Conservation (phyloP, 2,888 invertebrate species). For the Sthenelais limicola region DNA sequence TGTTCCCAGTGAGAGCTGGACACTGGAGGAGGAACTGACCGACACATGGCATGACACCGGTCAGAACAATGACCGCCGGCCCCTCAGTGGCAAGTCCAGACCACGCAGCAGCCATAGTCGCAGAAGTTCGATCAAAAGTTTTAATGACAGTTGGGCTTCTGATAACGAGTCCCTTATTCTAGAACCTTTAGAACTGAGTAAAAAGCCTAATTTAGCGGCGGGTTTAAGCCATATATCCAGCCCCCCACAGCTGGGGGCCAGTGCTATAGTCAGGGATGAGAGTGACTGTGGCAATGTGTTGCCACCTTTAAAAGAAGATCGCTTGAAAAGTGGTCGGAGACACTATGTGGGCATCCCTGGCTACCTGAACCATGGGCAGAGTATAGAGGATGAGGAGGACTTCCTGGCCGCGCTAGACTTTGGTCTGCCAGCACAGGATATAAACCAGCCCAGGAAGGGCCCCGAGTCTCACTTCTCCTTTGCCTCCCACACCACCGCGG, state of each 20-base stretch:
- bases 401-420: slow-evolving; percentile 62
- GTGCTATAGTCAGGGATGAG: slow-evolving; percentile 1
- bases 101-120: background rate
- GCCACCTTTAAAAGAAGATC: slow-evolving; percentile 7
- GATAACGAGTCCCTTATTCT: slow-evolving; percentile 54
- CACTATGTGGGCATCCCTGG: background rate
- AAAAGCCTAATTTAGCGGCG: slow-evolving; percentile 46
- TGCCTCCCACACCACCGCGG: background rate
- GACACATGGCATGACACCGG: background rate
- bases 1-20: background rate
- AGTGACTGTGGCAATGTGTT: background rate
- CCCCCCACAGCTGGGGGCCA: slow-evolving; percentile 10
- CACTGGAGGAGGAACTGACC: too few species aligned
- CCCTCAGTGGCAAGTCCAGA: slow-evolving; percentile 4
- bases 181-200: slow-evolving; percentile 48
- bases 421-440: slow-evolving; percentile 65
- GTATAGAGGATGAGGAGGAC: slow-evolving; percentile 52
- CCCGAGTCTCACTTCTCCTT: slow-evolving; percentile 14
- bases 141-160: slow-evolving; percentile 57
- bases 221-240: background rate
- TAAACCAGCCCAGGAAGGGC: slow-evolving; percentile 40
- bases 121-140: slow-evolving; percentile 3
- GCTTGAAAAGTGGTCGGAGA: background rate
- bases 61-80: slow-evolving; percentile 22
- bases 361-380: background rate